Percentiles rank a stretch among this genome's conserved stretches.
Evolutionary conservation across 2,888 invertebrate genomes (phyloP).

Genomic region (Orthosia incerta): DNA sequence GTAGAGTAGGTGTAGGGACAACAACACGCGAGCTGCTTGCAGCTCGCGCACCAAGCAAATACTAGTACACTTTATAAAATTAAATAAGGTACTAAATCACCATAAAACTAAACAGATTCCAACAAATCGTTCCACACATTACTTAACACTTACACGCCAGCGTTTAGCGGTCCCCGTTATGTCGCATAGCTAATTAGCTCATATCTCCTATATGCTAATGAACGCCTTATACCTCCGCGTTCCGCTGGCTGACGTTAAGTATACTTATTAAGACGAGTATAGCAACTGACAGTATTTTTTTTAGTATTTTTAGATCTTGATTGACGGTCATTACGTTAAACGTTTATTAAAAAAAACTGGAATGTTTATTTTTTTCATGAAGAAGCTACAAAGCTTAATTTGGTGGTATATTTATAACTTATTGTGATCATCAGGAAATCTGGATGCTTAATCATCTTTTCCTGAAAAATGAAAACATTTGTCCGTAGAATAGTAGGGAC

Average conservation of each 20-base stretch:
- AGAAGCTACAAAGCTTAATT: not conserved
- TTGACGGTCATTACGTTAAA: conserved; percentile 16
- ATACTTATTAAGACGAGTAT: conserved; percentile 49
- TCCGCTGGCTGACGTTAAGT: conserved; percentile 54
- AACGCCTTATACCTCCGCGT: conserved; percentile 31
- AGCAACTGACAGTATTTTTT: conserved; percentile 12
- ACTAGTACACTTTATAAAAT: not conserved
- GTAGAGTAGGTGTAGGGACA: too few relatives aligned
- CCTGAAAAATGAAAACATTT: too few relatives aligned
- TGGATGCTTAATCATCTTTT: not conserved
- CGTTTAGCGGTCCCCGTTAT: conserved; percentile 45
- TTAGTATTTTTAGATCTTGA: conserved; percentile 1
- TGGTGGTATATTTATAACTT: not conserved
- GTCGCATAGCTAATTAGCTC: conserved; percentile 56
- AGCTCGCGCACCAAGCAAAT: too few relatives aligned
- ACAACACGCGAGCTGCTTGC: too few relatives aligned
- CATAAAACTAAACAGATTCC: conserved; percentile 45
- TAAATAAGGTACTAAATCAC: conserved; percentile 14
- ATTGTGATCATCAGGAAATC: not conserved
- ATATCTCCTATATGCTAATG: conserved; percentile 59
- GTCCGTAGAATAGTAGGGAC: too few relatives aligned
- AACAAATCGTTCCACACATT: conserved; percentile 35
- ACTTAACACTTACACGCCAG: conserved; percentile 36
- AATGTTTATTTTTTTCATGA: not conserved
- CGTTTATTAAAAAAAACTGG: not conserved